phyloP scores from a whole-genome alignment of 2,113 vertebrate genomes.

The Poecile atricapillus region DNA sequence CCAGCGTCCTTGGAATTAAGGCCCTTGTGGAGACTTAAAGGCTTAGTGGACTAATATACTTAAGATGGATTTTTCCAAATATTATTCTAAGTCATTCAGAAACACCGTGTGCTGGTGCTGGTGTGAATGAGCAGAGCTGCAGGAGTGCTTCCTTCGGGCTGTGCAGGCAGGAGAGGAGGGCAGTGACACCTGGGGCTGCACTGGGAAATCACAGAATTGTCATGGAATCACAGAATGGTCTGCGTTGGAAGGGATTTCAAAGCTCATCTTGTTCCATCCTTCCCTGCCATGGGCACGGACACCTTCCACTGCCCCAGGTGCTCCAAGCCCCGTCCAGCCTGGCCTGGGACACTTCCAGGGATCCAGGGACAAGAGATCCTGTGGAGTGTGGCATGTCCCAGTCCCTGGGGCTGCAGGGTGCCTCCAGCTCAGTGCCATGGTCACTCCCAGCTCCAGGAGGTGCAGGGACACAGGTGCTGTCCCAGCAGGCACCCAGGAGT shows the following conservation, averaged over 20 bases:
- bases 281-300: neutral
- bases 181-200: neutral
- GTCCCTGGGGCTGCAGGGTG: neutral
- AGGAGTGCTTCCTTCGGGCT: neutral
- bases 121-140: constrained; percentile 26
- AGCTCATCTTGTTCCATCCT: neutral
- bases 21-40: constrained; percentile 54
- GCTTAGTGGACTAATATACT: constrained; percentile 45
- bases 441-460: neutral
- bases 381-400: rapidly evolving
- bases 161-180: neutral
- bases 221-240: neutral
- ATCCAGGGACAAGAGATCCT: neutral
- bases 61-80: constrained; percentile 54
- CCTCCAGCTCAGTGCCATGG: neutral
- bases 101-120: constrained; percentile 11
- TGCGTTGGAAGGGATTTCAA: neutral
- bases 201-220: neutral
- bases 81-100: constrained; percentile 58
- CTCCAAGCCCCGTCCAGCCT: neutral
- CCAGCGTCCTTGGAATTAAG: constrained; percentile 31
- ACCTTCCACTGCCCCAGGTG: neutral
- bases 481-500: neutral
- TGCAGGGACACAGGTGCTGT: neutral
- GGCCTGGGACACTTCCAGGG: neutral